phyloP scores from a whole-genome alignment of 1,140 invertebrate species.

The Chlorops oryzae region DNA sequence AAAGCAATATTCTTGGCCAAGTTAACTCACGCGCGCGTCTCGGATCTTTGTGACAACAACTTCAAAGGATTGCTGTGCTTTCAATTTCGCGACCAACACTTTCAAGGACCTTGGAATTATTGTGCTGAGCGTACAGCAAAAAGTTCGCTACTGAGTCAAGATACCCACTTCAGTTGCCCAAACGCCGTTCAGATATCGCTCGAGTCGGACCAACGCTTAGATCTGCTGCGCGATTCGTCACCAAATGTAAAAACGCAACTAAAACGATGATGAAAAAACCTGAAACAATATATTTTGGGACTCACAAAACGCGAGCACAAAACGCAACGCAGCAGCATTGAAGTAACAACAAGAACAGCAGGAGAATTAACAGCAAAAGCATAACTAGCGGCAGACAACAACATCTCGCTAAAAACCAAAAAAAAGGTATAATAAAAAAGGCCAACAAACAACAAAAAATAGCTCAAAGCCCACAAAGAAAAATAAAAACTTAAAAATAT shows the following conservation, averaged over 20 bases:
- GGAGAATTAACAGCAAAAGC: neutral
- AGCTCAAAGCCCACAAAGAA: neutral
- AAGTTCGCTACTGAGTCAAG: too few species aligned
- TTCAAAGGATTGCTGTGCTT: too few species aligned
- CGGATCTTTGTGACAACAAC: too few species aligned
- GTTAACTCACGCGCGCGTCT: too few species aligned
- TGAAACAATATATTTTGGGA: conserved; percentile 49
- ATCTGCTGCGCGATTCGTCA: conserved; percentile 47
- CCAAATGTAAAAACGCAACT: conserved; percentile 50
- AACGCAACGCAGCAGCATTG: neutral
- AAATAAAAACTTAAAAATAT: neutral
- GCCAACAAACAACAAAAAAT: neutral
- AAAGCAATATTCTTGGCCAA: too few species aligned
- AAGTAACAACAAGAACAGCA: neutral
- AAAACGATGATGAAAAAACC: conserved; percentile 49
- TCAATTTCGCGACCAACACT: too few species aligned
- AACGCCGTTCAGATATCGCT: too few species aligned
- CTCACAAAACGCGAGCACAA: neutral
- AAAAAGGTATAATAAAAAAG: neutral
- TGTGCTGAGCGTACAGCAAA: too few species aligned
- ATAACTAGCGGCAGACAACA: conserved; percentile 4
- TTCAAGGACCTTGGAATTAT: too few species aligned
- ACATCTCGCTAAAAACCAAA: neutral
- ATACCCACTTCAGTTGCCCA: too few species aligned
- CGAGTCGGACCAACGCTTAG: too few species aligned